Base-by-base conservation (phyloP, 53 echinoderm and acorn worm genomes). In the Echinarachnius parma region DNA sequence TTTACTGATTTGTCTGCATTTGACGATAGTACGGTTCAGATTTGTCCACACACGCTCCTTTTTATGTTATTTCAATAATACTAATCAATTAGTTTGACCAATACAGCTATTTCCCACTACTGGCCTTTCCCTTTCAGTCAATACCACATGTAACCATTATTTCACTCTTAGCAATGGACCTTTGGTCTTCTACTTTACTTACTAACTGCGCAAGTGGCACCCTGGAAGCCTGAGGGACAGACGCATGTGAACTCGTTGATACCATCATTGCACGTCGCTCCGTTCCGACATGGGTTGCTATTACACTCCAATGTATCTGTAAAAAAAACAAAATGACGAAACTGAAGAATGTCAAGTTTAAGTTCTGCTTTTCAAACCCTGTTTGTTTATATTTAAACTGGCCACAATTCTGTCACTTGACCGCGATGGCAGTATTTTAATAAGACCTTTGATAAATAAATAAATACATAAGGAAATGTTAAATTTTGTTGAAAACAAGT, bases 221-320 rank as follows among this genome's bases (percentile, higher is more conserved):
- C 74, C 39, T n/a, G 25, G 29, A 72, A 72, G 35, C 74, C 74
- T 16, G 28, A 5, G 5, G 35, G 34, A 39, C 74, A 72, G 9
- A 1, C 16, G 33, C 74, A 72, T 26, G 5, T 39, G 45, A 72
- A 72, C 1, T 11, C 34, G 36, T 72, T 72, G 7, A 72, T 32
- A 16, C 74, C 57, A 72, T 72, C 57, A 4, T 56, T 0, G 42
- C 74, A 72, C 1, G 53, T 42, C n/a, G 57, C 74, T 11, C 74
- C 74, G 39, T 72, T 72, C 3, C 34, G 27, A 72, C 74, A 72
- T 9, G 74, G 74, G n/a, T 72, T 72, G 53, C 74, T 72, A 39
- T 37, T 56, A 18, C 74, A 72, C 23, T 72, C 74, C 14, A 10
- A 16, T 24, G 25, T 42, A 19, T 72, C 74, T 72, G 57, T 16